Conservation (phyloP, 2,113 vertebrate genomes). For the Tonatia bakeri region DNA sequence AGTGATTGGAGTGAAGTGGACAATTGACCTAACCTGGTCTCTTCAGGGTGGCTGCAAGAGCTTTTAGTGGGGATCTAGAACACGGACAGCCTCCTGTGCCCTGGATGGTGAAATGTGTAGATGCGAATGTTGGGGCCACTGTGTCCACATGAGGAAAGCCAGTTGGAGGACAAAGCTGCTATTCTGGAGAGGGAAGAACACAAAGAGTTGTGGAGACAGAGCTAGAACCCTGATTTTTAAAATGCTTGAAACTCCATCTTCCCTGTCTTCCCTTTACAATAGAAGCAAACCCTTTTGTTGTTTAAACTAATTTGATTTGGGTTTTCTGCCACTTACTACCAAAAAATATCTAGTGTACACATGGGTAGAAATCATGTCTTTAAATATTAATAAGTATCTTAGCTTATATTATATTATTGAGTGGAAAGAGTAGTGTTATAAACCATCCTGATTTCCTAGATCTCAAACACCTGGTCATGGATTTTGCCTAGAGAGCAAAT, state of each 20-base stretch:
- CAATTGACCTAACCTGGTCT: background rate
- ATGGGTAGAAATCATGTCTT: background rate
- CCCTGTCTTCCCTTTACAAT: background rate
- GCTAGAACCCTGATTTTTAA: background rate
- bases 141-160: background rate
- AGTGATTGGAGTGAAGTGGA: background rate
- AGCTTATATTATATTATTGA: background rate
- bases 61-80: background rate
- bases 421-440: background rate
- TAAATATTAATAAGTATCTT: background rate
- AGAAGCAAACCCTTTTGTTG: background rate
- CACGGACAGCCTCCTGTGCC: background rate
- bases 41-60: background rate
- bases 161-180: background rate
- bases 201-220: background rate
- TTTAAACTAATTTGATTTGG: background rate
- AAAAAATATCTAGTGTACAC: background rate
- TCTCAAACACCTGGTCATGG: background rate
- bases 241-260: background rate
- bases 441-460: background rate
- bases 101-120: background rate
- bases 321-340: background rate
- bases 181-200: background rate
- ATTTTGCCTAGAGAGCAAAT: background rate
- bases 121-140: background rate